Percentiles rank a stretch among this genome's conserved stretches.
Conservation (phyloP, 2,113 vertebrate genomes). For the Nerophis ophidion region DNA sequence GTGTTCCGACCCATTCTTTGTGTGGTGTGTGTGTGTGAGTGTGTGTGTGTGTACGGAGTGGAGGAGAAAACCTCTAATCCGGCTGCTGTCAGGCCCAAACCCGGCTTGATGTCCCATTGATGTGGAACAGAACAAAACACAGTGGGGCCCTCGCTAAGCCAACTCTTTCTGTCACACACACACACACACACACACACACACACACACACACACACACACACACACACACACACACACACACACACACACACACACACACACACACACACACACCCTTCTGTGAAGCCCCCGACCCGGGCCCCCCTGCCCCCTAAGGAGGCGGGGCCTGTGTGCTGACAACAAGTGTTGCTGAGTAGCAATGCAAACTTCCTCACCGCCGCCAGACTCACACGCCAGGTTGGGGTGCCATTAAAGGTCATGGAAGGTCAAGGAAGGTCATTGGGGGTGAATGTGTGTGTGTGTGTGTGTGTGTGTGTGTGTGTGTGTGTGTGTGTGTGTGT, state of each 20-base stretch:
- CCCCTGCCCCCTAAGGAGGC: constrained; percentile 50
- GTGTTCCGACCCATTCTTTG: constrained; percentile 71
- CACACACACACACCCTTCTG: constrained; percentile 29
- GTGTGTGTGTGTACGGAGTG: constrained; percentile 63
- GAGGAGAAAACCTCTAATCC: constrained; percentile 74
- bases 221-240: constrained; percentile 31
- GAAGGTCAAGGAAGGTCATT: too few species aligned
- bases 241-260: constrained; percentile 5
- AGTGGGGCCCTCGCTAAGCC: constrained; percentile 83
- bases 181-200: constrained; percentile 57
- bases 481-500: constrained; percentile 15
- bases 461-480: constrained; percentile 28
- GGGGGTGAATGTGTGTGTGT: too few species aligned
- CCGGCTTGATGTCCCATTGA: constrained; percentile 72
- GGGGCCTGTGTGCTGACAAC: constrained; percentile 51
- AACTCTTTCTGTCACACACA: constrained; percentile 63
- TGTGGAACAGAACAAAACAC: constrained; percentile 82
- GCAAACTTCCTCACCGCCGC: neutral
- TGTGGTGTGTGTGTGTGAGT: constrained; percentile 39
- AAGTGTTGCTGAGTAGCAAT: constrained; percentile 43
- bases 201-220: constrained; percentile 23
- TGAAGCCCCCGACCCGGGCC: constrained; percentile 60
- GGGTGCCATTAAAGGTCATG: too few species aligned
- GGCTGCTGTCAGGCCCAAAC: constrained; percentile 72
- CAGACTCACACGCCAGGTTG: too few species aligned